These are phyloP conservation scores for Netelia fuscicornis DNA, from an alignment of 2,888 invertebrate species.

Conservation along the genomic window DNA sequence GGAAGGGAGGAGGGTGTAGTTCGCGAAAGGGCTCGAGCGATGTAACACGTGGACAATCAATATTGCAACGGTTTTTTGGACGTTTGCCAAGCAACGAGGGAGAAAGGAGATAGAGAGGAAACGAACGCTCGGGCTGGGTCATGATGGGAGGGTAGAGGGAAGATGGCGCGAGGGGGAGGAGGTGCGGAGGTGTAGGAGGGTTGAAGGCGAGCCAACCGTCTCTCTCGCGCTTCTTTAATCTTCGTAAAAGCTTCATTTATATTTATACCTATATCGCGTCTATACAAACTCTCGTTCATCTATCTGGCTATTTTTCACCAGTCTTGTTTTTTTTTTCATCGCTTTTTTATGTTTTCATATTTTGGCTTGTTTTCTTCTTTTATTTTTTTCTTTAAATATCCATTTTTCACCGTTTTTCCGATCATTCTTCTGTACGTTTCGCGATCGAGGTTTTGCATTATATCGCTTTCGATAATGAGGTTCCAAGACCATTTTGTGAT, in stretches of 20 bases:
- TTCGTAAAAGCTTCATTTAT: slow-evolving; percentile 65
- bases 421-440: neutral
- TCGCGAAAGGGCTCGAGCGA: slow-evolving; percentile 49
- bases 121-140: neutral
- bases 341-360: neutral
- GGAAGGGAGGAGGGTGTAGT: slow-evolving; percentile 23
- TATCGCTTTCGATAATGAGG: neutral
- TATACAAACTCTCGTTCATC: slow-evolving; percentile 27
- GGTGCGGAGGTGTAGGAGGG: neutral
- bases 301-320: slow-evolving; percentile 14
- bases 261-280: slow-evolving; percentile 48
- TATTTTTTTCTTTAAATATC: neutral
- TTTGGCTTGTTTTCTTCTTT: neutral
- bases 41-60: slow-evolving; percentile 64
- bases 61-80: slow-evolving; percentile 65
- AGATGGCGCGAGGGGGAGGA: neutral
- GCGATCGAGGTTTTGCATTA: neutral
- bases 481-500: neutral
- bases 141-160: too few relatives aligned
- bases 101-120: slow-evolving; percentile 15
- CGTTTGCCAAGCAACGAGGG: slow-evolving; percentile 50
- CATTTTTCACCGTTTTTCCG: neutral
- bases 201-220: neutral
- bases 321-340: slow-evolving; percentile 18
- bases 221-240: slow-evolving; percentile 61